phyloP scores from a whole-genome alignment of 2,888 invertebrate species.

The Perithous albicinctus region DNA sequence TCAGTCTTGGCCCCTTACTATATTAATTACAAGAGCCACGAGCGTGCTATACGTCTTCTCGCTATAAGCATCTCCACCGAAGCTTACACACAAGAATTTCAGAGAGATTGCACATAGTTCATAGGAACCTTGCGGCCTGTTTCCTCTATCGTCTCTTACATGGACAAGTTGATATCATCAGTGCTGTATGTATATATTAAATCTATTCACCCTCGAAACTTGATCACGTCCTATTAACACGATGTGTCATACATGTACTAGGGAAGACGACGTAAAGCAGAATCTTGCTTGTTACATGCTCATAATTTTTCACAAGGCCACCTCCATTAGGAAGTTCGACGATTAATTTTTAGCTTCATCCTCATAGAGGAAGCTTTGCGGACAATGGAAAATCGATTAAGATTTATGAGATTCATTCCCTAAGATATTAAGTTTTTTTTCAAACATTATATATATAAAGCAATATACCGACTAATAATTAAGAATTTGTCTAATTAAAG shows the following conservation, averaged over 20 bases:
- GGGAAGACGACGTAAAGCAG: no score
- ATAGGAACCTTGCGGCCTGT: constrained; percentile 20
- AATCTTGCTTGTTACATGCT: no score
- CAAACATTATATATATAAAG: background rate
- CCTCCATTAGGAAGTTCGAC: no score
- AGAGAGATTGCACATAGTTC: background rate
- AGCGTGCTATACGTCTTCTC: background rate
- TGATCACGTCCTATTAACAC: background rate
- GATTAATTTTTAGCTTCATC: no score
- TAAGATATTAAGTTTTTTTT: no score
- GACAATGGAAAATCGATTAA: no score
- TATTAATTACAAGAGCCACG: constrained; percentile 34
- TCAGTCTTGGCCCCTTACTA: constrained; percentile 26
- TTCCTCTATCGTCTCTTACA: background rate
- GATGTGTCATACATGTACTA: no score
- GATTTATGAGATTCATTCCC: no score
- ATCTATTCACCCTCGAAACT: background rate
- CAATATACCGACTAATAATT: background rate
- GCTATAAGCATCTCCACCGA: background rate
- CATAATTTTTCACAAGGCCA: background rate
- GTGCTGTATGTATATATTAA: background rate
- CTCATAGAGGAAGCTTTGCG: no score
- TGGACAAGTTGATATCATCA: constrained; percentile 1
- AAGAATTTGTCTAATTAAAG: background rate
- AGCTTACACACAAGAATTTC: constrained; percentile 12